phyloP scores from a whole-genome alignment of 1,140 invertebrate species.

The Procambarus virginalis region DNA sequence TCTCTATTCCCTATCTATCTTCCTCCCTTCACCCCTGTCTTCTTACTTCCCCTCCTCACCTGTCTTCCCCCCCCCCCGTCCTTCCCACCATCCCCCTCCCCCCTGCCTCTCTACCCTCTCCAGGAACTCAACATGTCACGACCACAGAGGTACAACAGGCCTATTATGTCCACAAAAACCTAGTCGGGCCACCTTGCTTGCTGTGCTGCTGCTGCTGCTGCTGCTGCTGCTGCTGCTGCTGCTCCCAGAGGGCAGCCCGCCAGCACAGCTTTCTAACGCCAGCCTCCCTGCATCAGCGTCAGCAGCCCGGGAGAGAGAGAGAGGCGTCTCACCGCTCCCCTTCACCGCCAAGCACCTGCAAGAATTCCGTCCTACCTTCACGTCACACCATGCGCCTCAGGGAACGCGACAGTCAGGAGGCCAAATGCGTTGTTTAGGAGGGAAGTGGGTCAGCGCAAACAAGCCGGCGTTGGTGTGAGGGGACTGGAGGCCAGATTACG shows the following conservation, averaged over 20 bases:
- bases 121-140: background rate
- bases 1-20: background rate
- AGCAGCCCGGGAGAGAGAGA: no score
- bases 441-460: slow-evolving; percentile 20
- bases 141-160: background rate
- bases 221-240: no score
- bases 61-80: background rate
- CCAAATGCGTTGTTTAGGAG: background rate
- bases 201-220: no score
- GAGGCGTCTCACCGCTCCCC: no score
- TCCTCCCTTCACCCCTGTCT: background rate
- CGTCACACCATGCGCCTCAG: no score
- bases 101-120: background rate
- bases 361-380: no score
- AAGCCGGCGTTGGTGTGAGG: slow-evolving; percentile 3
- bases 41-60: background rate
- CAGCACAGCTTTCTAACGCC: no score
- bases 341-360: no score
- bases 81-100: background rate
- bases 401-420: no score
- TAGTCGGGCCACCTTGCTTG: background rate
- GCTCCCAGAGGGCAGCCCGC: no score
- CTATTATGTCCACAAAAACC: background rate
- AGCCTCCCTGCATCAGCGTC: no score
- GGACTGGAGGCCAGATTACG: slow-evolving; percentile 2